phyloP scores from a whole-genome alignment of 2,888 invertebrate genomes.

The Rhogogaster chlorosoma region DNA sequence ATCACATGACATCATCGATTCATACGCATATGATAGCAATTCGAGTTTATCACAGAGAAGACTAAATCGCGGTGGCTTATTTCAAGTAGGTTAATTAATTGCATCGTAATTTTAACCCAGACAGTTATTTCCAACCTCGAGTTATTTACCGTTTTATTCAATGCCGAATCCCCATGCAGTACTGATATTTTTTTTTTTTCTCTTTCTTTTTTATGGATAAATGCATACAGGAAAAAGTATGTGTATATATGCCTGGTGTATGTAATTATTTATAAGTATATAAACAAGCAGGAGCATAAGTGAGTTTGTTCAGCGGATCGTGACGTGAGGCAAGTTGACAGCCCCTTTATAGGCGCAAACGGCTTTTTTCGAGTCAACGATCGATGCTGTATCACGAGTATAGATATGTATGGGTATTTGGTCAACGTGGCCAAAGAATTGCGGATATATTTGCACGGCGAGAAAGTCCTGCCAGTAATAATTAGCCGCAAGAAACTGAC shows the following conservation, averaged over 20 bases:
- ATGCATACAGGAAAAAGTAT: background rate
- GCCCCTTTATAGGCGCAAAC: constrained; percentile 14
- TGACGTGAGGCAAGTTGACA: constrained; percentile 21
- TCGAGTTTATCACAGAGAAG: background rate
- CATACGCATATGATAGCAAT: background rate
- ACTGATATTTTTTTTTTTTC: too few relatives aligned
- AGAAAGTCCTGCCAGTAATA: constrained; percentile 41
- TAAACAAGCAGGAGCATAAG: background rate
- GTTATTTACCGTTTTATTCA: background rate
- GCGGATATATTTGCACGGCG: constrained; percentile 33
- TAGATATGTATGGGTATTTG: constrained; percentile 22
- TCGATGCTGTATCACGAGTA: background rate
- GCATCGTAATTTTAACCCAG: background rate
- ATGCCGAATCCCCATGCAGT: background rate
- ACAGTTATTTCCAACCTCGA: background rate
- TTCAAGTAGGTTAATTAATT: background rate
- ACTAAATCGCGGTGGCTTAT: background rate
- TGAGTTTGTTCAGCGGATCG: constrained; percentile 33
- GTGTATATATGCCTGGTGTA: background rate
- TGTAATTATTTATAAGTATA: background rate
- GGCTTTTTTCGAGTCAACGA: constrained; percentile 45
- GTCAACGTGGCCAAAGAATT: constrained; percentile 32
- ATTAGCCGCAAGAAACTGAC: constrained; percentile 30
- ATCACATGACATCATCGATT: background rate
- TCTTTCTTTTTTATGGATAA: background rate